phyloP scores from a whole-genome alignment of 2,113 vertebrate genomes.

The Periophthalmodon schlosseri region DNA sequence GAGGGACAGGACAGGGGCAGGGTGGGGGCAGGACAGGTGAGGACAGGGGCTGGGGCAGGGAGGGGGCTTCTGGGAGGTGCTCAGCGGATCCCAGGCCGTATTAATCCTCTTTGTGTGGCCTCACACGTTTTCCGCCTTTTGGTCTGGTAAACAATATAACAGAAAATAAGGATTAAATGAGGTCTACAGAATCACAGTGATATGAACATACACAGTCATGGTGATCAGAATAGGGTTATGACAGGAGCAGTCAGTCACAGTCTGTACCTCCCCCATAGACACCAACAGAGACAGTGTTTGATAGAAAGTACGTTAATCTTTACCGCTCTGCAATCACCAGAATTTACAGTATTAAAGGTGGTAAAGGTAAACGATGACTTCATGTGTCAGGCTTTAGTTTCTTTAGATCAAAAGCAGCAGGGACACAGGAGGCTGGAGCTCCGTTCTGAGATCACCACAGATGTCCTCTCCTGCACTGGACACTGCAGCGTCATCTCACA shows the following conservation, averaged over 20 bases:
- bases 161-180: conserved; percentile 77
- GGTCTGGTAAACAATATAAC: conserved; percentile 84
- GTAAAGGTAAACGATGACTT: not conserved
- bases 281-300: no score
- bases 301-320: no score
- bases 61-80: conserved; percentile 43
- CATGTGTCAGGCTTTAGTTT: not conserved
- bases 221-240: not conserved
- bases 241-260: not conserved
- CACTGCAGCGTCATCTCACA: no score
- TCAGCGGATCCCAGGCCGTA: conserved; percentile 81
- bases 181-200: conserved; percentile 21
- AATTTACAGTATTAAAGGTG: no score
- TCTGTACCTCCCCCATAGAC: no score
- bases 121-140: conserved; percentile 84
- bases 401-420: no score
- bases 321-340: no score
- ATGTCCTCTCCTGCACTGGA: no score
- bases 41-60: not conserved
- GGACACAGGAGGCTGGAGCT: no score
- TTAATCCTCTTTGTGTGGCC: conserved; percentile 81
- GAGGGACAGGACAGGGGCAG: not conserved
- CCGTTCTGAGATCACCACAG: not conserved
- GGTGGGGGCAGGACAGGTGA: not conserved
- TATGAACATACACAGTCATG: not conserved